These are phyloP conservation scores for Zophobas morio DNA, from an alignment of 1,140 invertebrate species.

Conservation along the genomic window DNA sequence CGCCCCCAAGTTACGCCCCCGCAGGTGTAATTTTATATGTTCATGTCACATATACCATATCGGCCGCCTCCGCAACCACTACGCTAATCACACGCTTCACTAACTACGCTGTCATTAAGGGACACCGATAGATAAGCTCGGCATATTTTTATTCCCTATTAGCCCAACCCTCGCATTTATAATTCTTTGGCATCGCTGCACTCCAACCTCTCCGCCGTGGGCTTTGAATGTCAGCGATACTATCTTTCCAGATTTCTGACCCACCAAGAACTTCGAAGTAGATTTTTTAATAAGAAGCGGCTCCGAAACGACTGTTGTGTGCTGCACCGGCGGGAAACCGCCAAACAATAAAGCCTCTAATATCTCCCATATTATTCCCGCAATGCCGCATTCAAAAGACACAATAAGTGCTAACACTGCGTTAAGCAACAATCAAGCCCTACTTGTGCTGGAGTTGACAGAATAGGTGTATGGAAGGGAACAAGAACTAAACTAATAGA, in stretches of 20 bases:
- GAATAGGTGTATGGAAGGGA: conserved; percentile 7
- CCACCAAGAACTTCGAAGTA: not conserved
- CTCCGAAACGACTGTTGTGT: not conserved
- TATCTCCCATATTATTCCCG: conserved; percentile 29
- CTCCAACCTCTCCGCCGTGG: conserved; percentile 2
- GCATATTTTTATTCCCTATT: conserved; percentile 12
- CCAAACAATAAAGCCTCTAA: conserved; percentile 19
- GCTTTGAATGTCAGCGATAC: not conserved
- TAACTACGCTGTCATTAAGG: conserved; percentile 22
- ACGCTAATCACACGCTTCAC: conserved; percentile 35
- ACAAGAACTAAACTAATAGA: conserved; percentile 27
- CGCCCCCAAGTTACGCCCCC: not conserved
- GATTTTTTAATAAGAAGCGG: not conserved
- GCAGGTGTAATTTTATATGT: conserved; percentile 33
- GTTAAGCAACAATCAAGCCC: conserved; percentile 30
- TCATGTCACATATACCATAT: conserved; percentile 15
- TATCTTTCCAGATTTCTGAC: not conserved
- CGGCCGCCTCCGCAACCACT: conserved; percentile 8
- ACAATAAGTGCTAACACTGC: conserved; percentile 34
- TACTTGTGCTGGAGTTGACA: conserved; percentile 19
- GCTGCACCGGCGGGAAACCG: conserved; percentile 8
- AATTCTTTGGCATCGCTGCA: conserved; percentile 31
- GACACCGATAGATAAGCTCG: conserved; percentile 17
- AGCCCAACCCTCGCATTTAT: conserved; percentile 21
- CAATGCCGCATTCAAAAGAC: conserved; percentile 36